phyloP scores from a whole-genome alignment of 2,113 vertebrate genomes.

The Sarotherodon lohbergeri region DNA sequence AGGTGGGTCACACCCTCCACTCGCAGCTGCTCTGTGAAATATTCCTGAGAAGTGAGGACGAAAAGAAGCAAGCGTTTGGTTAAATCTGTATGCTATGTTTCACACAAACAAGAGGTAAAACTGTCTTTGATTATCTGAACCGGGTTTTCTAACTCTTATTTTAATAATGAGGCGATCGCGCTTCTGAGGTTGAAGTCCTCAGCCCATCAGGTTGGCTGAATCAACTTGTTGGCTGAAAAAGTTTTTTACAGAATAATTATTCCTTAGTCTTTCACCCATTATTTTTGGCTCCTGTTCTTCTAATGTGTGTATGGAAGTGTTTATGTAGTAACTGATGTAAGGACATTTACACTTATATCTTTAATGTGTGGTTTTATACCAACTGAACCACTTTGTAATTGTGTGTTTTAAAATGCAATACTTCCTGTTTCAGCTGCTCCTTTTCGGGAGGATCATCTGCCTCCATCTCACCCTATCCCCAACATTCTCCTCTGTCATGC shows the following conservation, averaged over 20 bases:
- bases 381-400: background rate
- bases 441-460: background rate
- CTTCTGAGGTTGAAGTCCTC: background rate
- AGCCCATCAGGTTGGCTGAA: background rate
- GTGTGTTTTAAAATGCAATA: background rate
- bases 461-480: background rate
- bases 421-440: background rate
- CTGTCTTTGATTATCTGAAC: background rate
- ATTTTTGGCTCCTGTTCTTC: background rate
- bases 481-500: background rate
- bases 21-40: conserved; percentile 87
- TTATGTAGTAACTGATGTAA: background rate
- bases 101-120: background rate
- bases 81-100: background rate
- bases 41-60: conserved; percentile 76
- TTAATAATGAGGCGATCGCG: background rate
- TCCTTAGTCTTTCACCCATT: background rate
- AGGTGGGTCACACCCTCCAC: conserved; percentile 84
- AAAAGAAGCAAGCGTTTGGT: background rate
- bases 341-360: background rate
- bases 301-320: background rate
- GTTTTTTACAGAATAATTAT: background rate
- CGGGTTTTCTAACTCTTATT: background rate
- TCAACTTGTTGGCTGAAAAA: background rate
- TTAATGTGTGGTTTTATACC: background rate